These are phyloP conservation scores for Elgaria multicarinata DNA, from an alignment of 2,113 vertebrate genomes.

Conservation along the genomic window DNA sequence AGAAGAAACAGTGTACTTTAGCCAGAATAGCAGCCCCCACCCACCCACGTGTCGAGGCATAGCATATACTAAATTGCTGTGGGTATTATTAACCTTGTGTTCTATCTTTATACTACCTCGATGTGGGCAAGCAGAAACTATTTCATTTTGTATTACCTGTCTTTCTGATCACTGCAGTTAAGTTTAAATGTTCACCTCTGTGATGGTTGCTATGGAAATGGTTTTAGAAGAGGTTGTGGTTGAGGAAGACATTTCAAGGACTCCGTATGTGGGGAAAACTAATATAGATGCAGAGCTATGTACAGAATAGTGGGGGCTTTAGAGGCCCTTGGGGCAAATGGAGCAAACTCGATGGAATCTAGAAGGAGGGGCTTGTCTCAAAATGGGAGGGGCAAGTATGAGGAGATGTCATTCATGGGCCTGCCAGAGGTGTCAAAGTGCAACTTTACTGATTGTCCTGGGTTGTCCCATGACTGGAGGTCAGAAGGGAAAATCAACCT, in stretches of 20 bases:
- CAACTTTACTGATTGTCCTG: too few relatives aligned
- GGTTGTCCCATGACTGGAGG: too few relatives aligned
- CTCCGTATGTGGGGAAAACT: too few relatives aligned
- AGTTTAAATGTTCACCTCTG: constrained; percentile 27
- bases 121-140: constrained; percentile 17
- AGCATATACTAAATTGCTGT: neutral
- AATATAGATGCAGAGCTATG: neutral
- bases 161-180: constrained; percentile 43
- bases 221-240: constrained; percentile 41
- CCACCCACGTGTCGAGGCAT: too few relatives aligned
- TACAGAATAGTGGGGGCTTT: neutral
- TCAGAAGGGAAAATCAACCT: too few relatives aligned
- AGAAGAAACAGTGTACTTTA: neutral
- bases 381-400: neutral
- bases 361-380: neutral
- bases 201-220: constrained; percentile 66
- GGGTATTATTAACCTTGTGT: neutral
- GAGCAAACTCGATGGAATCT: neutral
- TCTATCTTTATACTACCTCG: neutral
- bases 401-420: neutral
- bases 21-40: neutral
- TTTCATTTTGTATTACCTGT: constrained; percentile 1
- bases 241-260: constrained; percentile 49
- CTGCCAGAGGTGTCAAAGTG: neutral
- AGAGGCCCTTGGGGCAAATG: neutral